Conservation (phyloP, 2,888 invertebrate species). For the Philaethria dido region DNA sequence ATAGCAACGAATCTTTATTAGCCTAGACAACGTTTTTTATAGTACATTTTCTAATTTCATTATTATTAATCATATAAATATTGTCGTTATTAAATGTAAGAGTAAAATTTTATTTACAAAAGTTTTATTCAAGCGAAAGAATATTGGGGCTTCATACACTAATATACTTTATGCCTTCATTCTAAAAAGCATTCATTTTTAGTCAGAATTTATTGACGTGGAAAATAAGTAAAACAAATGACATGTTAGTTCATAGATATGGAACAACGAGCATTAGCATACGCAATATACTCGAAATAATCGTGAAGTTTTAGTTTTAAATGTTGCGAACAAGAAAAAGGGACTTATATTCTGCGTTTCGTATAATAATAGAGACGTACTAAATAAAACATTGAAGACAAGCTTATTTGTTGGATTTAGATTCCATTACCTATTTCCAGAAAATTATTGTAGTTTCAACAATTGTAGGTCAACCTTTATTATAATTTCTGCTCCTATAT, state of each 20-base stretch:
- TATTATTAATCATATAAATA: no score
- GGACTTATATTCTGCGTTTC: neutral
- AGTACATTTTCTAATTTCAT: no score
- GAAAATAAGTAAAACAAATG: slow-evolving; percentile 34
- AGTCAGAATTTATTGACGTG: slow-evolving; percentile 25
- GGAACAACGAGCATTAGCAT: slow-evolving; percentile 36
- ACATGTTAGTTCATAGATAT: slow-evolving; percentile 25
- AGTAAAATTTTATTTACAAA: neutral
- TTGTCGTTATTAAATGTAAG: neutral
- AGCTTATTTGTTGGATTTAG: neutral
- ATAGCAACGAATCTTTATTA: no score
- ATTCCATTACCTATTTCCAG: neutral
- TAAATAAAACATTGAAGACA: neutral
- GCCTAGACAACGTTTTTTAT: no score
- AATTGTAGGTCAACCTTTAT: neutral
- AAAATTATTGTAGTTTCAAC: neutral
- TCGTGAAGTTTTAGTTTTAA: neutral
- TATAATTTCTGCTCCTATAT: neutral
- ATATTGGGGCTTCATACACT: slow-evolving; percentile 6
- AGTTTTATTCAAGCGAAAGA: neutral
- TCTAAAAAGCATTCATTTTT: slow-evolving; percentile 26
- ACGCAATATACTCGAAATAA: slow-evolving; percentile 20
- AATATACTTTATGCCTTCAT: slow-evolving; percentile 20
- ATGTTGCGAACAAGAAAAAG: neutral
- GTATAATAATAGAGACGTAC: neutral